Conservation (phyloP, 2,113 vertebrate species). For the Gallinago media region DNA sequence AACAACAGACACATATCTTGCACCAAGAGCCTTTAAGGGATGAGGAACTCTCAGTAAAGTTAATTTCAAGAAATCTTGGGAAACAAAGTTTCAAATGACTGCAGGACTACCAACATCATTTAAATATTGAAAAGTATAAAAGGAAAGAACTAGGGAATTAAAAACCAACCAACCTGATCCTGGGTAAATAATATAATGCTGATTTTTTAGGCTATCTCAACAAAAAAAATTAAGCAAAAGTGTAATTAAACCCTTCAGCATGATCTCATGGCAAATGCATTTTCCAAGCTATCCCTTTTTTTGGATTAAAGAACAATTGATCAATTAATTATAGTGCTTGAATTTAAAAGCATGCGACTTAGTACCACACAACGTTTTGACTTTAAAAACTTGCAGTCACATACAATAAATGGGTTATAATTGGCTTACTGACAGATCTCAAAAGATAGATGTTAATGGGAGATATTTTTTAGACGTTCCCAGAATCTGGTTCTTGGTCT, state of each 20-base stretch:
- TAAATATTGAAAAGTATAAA: neutral
- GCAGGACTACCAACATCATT: neutral
- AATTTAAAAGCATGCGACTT: neutral
- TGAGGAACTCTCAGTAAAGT: conserved; percentile 24
- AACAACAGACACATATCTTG: conserved; percentile 52
- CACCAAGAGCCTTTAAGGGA: conserved; percentile 8
- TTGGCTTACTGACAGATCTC: neutral
- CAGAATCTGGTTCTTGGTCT: neutral
- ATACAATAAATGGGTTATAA: neutral
- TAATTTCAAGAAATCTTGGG: conserved; percentile 18
- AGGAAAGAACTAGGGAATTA: neutral
- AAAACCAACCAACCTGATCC: neutral
- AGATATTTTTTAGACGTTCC: neutral
- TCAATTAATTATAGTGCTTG: neutral
- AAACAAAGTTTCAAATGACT: neutral
- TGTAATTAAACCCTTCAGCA: neutral
- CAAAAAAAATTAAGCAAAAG: neutral
- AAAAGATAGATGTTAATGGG: neutral
- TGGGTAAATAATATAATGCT: neutral
- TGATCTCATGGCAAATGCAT: neutral
- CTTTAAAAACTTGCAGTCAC: neutral
- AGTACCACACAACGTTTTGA: neutral
- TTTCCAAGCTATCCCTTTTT: neutral
- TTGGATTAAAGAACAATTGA: neutral
- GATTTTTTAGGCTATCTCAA: neutral